These are phyloP conservation scores for Campoplex capitator DNA, from an alignment of 2,888 invertebrate genomes.

Conservation along the genomic window DNA sequence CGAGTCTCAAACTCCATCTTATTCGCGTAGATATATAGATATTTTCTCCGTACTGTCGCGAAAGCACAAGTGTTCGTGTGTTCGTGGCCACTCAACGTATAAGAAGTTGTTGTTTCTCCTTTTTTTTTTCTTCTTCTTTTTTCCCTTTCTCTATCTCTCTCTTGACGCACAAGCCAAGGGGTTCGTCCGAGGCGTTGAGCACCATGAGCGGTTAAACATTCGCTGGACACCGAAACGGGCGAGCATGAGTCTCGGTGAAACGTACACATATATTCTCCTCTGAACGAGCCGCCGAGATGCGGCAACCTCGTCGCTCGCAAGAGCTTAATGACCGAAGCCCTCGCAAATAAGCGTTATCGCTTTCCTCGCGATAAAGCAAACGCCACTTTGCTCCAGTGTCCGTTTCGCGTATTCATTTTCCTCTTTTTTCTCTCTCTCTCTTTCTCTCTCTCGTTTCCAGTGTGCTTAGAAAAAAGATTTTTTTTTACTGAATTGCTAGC, in stretches of 20 bases:
- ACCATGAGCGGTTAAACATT: conserved; percentile 58
- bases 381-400: conserved; percentile 73
- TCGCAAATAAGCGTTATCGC: conserved; percentile 81
- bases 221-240: conserved; percentile 42
- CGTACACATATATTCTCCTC: conserved; percentile 17
- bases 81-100: conserved; percentile 53
- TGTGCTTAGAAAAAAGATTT: neutral
- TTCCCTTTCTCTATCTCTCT: neutral
- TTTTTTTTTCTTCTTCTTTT: neutral
- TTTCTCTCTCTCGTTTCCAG: neutral
- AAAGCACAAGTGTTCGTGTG: conserved; percentile 64
- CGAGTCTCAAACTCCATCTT: conserved; percentile 49
- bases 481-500: neutral
- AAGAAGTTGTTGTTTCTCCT: conserved; percentile 40
- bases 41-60: conserved; percentile 40
- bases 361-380: conserved; percentile 83
- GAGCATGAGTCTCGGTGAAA: conserved; percentile 16
- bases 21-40: conserved; percentile 30
- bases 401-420: conserved; percentile 32
- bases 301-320: conserved; percentile 49
- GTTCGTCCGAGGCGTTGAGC: conserved; percentile 47
- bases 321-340: conserved; percentile 81
- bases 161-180: conserved; percentile 42
- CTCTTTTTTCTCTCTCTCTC: conserved; percentile 15
- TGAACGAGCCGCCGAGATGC: conserved; percentile 21